Evolutionary conservation across 2,888 invertebrate genomes (phyloP), one percentile per base, ranked within the genome.

Genomic region (Caenorhabditis wallacei): DNA sequence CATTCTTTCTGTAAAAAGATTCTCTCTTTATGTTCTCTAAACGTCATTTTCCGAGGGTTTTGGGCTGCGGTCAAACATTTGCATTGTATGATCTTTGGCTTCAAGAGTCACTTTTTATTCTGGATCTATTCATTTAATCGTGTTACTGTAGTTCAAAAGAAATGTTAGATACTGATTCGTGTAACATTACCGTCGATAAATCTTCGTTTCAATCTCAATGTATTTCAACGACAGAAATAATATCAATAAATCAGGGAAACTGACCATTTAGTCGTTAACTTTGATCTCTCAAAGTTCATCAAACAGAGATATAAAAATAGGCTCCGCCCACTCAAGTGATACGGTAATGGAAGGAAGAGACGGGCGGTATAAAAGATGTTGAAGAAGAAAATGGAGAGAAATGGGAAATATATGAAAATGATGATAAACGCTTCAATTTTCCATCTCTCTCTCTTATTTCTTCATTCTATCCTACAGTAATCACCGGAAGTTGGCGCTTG

Each of bases 401-500:
- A 59, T 22, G 30, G 30, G 30, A 20, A 37, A 53, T 40, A 43
- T 48, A 40, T 63, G 40, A 43, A 63, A 51, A 53, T 30, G 59
- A 46, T 64, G 48, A 57, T 69, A 51, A 74, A 56, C 74, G 74
- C 64, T 74, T 74, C 74, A 20, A 18, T 24, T 48, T 63, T 43
- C 51, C 53, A 30, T 63, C 43, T 18, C n/a, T 35, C 35, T 63
- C 43, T 18, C n/a, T 35, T 26, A 30, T 43, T 35, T 57, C 56
- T 30, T 20, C 22, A 20, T 63, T 26, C 56, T 5, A 5, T 35
- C 20, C 61, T 76, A 76, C 76, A 68, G 76, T 76, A 76, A 76
- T 40, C 66, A 64, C 75, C 75, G 75, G 75, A 75, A 75, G 75
- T 75, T 46, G 30, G 51, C 66, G 48, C 68, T 46, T 64, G 57